Conservation (phyloP, 2,888 invertebrate species). For the Clostera curtula region DNA sequence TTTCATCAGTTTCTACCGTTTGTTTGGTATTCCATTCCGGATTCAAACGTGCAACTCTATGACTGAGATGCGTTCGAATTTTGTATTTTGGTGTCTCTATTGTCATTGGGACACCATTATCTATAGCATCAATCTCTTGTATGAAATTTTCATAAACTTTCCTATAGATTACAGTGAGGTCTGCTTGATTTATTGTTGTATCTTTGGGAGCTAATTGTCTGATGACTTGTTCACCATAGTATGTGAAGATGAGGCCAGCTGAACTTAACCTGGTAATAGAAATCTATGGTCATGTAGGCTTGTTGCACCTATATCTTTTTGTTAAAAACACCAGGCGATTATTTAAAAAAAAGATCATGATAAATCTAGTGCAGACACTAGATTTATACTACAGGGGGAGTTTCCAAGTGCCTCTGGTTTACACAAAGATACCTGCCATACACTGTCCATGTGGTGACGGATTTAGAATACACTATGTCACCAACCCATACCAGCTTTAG, state of each 20-base stretch:
- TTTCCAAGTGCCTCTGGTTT: too few species aligned
- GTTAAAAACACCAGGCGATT: too few species aligned
- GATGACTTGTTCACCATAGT: constrained; percentile 89
- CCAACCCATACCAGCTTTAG: too few species aligned
- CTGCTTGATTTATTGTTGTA: constrained; percentile 50
- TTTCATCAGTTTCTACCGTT: constrained; percentile 65
- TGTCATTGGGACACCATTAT: constrained; percentile 94
- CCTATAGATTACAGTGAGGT: constrained; percentile 75
- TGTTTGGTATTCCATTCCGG: constrained; percentile 85
- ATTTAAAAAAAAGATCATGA: too few species aligned
- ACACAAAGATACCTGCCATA: too few species aligned
- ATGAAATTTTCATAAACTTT: constrained; percentile 91
- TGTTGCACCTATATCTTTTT: too few species aligned
- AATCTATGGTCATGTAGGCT: not conserved
- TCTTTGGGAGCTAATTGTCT: constrained; percentile 66
- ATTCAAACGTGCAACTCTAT: constrained; percentile 85
- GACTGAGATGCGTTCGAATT: constrained; percentile 86
- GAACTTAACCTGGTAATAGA: constrained; percentile 86
- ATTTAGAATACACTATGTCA: too few species aligned
- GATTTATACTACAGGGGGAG: too few species aligned
- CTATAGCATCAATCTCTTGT: constrained; percentile 96
- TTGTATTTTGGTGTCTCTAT: constrained; percentile 83
- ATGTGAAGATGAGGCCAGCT: constrained; percentile 93
- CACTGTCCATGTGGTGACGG: too few species aligned
- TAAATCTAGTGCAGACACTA: too few species aligned